Evolutionary conservation across 2,888 invertebrate genomes (phyloP).

Genomic region (Drosophila flavopinicola): DNA sequence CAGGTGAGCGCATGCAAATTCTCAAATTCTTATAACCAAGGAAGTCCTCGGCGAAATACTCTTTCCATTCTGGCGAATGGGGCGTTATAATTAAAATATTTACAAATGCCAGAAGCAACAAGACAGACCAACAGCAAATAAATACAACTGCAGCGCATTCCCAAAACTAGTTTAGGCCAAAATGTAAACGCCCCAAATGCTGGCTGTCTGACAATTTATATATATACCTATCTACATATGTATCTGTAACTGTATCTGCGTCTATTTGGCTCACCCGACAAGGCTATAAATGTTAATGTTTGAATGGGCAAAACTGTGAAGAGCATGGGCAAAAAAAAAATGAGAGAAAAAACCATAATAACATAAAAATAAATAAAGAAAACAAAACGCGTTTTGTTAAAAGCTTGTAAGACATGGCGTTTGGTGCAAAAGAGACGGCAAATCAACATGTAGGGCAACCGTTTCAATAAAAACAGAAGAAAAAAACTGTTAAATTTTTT

Average conservation of each 20-base stretch:
- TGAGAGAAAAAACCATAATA: background rate
- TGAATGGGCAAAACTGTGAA: conserved; percentile 37
- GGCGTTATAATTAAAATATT: conserved; percentile 71
- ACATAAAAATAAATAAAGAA: background rate
- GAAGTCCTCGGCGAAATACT: conserved; percentile 1
- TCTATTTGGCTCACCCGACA: conserved; percentile 54
- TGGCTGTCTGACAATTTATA: conserved; percentile 25
- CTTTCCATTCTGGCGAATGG: conserved; percentile 28
- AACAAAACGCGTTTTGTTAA: conserved; percentile 32
- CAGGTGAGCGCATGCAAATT: conserved; percentile 1
- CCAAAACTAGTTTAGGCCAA: conserved; percentile 56
- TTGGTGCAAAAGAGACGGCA: background rate
- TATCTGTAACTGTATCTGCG: conserved; percentile 25
- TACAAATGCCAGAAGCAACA: conserved; percentile 48
- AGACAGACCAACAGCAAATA: conserved; percentile 16
- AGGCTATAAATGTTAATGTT: conserved; percentile 64
- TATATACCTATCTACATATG: conserved; percentile 12
- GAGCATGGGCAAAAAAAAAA: conserved; percentile 9
- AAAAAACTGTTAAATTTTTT: background rate
- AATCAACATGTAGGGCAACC: conserved; percentile 2
- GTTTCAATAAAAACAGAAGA: background rate
- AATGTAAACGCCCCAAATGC: conserved; percentile 69
- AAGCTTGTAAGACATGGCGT: conserved; percentile 27
- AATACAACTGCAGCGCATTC: conserved; percentile 44
- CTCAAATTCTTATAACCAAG: background rate